Evolutionary conservation across 2,888 invertebrate species (phyloP).

Genomic region (Quadroppia sp.): DNA sequence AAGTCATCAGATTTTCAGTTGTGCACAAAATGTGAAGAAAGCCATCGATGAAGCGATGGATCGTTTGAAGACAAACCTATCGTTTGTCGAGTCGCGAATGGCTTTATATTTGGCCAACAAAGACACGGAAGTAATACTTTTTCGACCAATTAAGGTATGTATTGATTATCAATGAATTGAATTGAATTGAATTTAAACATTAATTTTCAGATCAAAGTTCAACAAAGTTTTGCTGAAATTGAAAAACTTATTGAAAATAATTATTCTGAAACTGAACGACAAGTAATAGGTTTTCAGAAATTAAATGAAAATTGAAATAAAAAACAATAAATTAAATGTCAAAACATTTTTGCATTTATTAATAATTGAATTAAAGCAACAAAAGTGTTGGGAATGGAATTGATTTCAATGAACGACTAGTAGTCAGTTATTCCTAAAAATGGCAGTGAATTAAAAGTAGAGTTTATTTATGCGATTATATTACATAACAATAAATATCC

Average conservation of each 20-base stretch:
- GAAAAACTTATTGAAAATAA: conserved; percentile 62
- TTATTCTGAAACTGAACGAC: conserved; percentile 65
- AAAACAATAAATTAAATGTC: neutral
- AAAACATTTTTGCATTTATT: conserved; percentile 23
- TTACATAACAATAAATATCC: conserved; percentile 38
- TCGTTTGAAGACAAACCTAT: conserved; percentile 71
- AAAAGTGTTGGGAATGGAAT: conserved; percentile 26
- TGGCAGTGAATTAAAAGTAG: conserved; percentile 30
- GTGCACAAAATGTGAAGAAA: conserved; percentile 67
- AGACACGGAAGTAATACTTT: conserved; percentile 94
- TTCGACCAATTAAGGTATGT: conserved; percentile 79
- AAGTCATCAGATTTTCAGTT: conserved; percentile 61
- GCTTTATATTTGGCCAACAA: conserved; percentile 90
- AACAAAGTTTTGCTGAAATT: neutral
- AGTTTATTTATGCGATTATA: conserved; percentile 30
- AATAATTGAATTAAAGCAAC: conserved; percentile 23
- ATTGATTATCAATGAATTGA: neutral
- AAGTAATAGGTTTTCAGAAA: conserved; percentile 42
- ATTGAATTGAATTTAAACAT: neutral
- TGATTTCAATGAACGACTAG: conserved; percentile 33
- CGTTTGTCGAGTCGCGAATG: conserved; percentile 80
- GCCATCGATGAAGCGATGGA: conserved; percentile 72
- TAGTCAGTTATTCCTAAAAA: conserved; percentile 5
- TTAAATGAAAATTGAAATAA: neutral
- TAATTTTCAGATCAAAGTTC: conserved; percentile 20